Conservation (phyloP, 2,888 invertebrate species). For the Maniola hyperantus region DNA sequence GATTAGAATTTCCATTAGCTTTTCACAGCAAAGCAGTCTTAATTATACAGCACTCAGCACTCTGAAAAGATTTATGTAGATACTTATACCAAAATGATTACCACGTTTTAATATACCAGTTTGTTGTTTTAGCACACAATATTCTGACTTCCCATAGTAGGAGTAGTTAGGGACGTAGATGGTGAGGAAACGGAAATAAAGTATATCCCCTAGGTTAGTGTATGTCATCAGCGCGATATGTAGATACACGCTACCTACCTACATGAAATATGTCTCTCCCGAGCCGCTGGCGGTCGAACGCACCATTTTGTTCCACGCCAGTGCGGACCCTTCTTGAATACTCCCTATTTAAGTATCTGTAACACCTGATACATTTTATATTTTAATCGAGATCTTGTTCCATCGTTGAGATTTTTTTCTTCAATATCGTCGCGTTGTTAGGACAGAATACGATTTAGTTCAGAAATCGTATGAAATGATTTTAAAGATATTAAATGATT, state of each 20-base stretch:
- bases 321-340: slow-evolving; percentile 65
- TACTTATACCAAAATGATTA: too few relatives aligned
- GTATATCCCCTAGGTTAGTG: slow-evolving; percentile 29
- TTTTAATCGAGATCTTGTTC: not conserved
- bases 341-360: slow-evolving; percentile 27
- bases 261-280: slow-evolving; percentile 36
- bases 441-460: too few relatives aligned
- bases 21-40: too few relatives aligned
- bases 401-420: not conserved
- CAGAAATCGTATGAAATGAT: too few relatives aligned
- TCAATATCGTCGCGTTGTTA: not conserved
- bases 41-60: too few relatives aligned
- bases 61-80: too few relatives aligned
- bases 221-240: slow-evolving; percentile 17
- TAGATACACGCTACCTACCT: not conserved
- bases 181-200: slow-evolving; percentile 21
- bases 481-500: too few relatives aligned
- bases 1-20: too few relatives aligned
- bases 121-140: not conserved
- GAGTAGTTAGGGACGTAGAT: not conserved
- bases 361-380: slow-evolving; percentile 38
- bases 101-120: too few relatives aligned
- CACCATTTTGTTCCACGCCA: slow-evolving; percentile 68
- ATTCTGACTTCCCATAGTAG: not conserved
- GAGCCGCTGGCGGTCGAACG: slow-evolving; percentile 47